Conservation (phyloP, 2,113 vertebrate genomes). For the Pangasianodon gigas region DNA sequence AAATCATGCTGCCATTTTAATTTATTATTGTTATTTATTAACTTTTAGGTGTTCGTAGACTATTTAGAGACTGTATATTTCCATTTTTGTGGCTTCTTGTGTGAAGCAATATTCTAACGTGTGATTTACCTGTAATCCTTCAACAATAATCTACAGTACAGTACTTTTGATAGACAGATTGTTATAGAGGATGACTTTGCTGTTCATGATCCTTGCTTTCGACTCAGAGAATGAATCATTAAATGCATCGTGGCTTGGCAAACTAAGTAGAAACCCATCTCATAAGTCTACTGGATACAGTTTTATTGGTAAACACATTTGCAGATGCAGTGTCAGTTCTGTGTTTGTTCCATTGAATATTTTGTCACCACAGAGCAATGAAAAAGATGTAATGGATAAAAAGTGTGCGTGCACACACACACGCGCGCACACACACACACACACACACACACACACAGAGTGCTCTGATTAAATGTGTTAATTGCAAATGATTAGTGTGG, state of each 20-base stretch:
- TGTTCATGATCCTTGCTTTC: not conserved
- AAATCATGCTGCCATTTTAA: not conserved
- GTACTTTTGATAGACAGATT: not conserved
- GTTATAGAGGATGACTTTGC: not conserved
- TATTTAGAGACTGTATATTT: not conserved
- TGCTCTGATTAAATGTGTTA: slow-evolving; percentile 23
- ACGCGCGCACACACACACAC: not conserved
- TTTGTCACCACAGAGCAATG: not conserved
- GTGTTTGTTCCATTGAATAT: slow-evolving; percentile 1
- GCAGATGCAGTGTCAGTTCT: slow-evolving; percentile 21
- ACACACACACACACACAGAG: not conserved
- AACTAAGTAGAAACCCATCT: slow-evolving; percentile 28
- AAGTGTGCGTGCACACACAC: not conserved
- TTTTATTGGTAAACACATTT: slow-evolving; percentile 17
- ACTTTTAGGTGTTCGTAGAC: not conserved
- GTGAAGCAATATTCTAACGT: not conserved
- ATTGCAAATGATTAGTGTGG: slow-evolving; percentile 35
- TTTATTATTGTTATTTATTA: not conserved
- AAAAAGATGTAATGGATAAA: not conserved
- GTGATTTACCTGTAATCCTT: not conserved
- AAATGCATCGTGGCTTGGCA: not conserved
- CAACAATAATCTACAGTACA: not conserved
- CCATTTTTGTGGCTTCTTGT: not conserved
- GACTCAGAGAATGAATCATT: not conserved
- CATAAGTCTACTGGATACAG: not conserved